Evolutionary conservation across 2,888 invertebrate species (phyloP), one percentile per base, ranked within the genome.

Genomic region (Eudemis profundana): DNA sequence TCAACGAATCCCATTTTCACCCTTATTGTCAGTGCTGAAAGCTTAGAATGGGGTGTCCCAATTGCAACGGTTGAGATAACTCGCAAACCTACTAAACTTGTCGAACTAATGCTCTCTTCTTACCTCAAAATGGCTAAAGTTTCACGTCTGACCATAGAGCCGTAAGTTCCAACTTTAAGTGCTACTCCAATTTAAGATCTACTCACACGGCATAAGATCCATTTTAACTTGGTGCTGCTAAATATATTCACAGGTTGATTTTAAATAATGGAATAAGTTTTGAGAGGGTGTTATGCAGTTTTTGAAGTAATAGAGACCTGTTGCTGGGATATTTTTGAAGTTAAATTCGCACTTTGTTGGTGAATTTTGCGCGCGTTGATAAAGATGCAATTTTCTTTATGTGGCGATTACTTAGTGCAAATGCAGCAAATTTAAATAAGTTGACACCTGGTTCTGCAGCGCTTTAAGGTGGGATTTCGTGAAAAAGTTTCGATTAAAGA

Each of bases 41-140:
- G 77, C 68, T 36, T 56, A 72, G 67, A 75, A 77, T 78, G 60
- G 66, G 67, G 61, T 47, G 15, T 4, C 66, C 50, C 60, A 56
- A 15, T 61, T 70, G 75, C 74, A 82, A 79, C 74, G 72, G 72
- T 74, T 72, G 66, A 84, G 84, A 86, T 86, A 83, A 83, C 84
- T 83, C 76, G 81, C 83, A 84, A 84, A 86, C 83, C 82, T 78
- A 79, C 86, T 81, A 83, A 84, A 87, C 83, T 87, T 87, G 87
- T 87, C 85, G 85, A 87, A 88, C 88, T 89, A 89, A 89, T 87
- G 87, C 86, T 83, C 86, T 83, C 84, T 86, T 84, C 86, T 83
- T 84, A 83, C 88, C 86, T 84, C 86, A 82, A 87, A 89, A 89
- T 85, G 85, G 87, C 78, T 79, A 78, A 87, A 87, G 83, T 89